Evolutionary conservation across 2,888 invertebrate genomes (phyloP).

Genomic region (Dorcus parallelipipedus): DNA sequence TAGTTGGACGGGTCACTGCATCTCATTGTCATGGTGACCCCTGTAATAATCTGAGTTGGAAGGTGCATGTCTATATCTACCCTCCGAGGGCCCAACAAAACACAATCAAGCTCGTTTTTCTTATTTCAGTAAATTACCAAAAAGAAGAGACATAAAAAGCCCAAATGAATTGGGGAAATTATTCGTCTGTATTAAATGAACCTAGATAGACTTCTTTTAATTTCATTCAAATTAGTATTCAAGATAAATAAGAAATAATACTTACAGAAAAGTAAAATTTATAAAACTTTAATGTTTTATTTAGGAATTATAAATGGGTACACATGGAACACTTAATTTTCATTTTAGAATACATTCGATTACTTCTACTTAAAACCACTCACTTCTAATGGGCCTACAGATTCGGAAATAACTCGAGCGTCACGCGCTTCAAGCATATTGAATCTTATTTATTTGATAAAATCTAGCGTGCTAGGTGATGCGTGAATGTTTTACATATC

Average conservation of each 20-base stretch:
- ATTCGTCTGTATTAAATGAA: no score
- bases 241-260: no score
- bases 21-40: background rate
- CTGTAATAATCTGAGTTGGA: background rate
- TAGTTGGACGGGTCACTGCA: constrained; percentile 4
- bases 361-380: no score
- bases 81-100: background rate
- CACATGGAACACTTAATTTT: no score
- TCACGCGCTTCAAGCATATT: constrained; percentile 16
- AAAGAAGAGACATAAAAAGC: background rate
- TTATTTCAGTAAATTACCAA: background rate
- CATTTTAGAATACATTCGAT: no score
- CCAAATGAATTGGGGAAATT: no score
- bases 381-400: no score
- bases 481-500: constrained; percentile 35
- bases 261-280: no score
- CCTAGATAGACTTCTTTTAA: no score
- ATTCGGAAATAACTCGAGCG: background rate
- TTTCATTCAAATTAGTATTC: no score
- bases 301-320: no score
- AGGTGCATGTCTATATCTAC: background rate
- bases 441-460: constrained; percentile 27
- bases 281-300: no score
- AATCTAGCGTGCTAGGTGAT: constrained; percentile 29
- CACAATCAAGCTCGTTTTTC: background rate